A percentile compares a stretch with the other conserved stretches of the same genome.
Evolutionary conservation across 2,888 invertebrate species (phyloP).

Genomic region (Caenorhabditis wallacei): DNA sequence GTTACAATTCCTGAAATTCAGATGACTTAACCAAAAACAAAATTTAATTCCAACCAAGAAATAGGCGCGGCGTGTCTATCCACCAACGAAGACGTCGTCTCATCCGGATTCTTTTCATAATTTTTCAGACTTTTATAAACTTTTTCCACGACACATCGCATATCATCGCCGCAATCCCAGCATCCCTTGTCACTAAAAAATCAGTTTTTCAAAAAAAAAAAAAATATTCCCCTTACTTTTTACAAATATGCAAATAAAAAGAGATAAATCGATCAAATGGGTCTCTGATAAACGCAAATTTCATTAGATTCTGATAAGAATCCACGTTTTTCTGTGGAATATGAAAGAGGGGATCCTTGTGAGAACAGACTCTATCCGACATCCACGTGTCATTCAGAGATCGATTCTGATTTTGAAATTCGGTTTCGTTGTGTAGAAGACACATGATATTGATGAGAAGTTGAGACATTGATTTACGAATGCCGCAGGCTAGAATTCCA

Average conservation of each 20-base stretch:
- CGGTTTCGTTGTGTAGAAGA: slow-evolving; percentile 39
- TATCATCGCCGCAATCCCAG: slow-evolving; percentile 43
- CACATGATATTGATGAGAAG: slow-evolving; percentile 50
- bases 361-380: slow-evolving; percentile 50
- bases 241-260: slow-evolving; percentile 51
- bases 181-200: slow-evolving; percentile 38
- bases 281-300: slow-evolving; percentile 58
- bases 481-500: slow-evolving; percentile 35
- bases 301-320: slow-evolving; percentile 30
- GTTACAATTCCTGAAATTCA: slow-evolving; percentile 47
- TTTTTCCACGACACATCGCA: slow-evolving; percentile 40
- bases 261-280: slow-evolving; percentile 60
- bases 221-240: slow-evolving; percentile 43
- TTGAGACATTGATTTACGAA: slow-evolving; percentile 52
- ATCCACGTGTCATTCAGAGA: slow-evolving; percentile 59
- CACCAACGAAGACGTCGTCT: slow-evolving; percentile 30
- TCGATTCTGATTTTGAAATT: slow-evolving; percentile 31
- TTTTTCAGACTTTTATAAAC: slow-evolving; percentile 30
- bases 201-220: neutral
- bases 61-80: slow-evolving; percentile 57
- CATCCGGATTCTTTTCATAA: slow-evolving; percentile 35
- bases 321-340: slow-evolving; percentile 22
- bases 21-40: neutral
- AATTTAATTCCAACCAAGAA: slow-evolving; percentile 21
- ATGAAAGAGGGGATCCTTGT: slow-evolving; percentile 34